These are phyloP conservation scores for Chamaetylas fuelleborni DNA, from an alignment of 2,113 vertebrate genomes.

Conservation along the genomic window DNA sequence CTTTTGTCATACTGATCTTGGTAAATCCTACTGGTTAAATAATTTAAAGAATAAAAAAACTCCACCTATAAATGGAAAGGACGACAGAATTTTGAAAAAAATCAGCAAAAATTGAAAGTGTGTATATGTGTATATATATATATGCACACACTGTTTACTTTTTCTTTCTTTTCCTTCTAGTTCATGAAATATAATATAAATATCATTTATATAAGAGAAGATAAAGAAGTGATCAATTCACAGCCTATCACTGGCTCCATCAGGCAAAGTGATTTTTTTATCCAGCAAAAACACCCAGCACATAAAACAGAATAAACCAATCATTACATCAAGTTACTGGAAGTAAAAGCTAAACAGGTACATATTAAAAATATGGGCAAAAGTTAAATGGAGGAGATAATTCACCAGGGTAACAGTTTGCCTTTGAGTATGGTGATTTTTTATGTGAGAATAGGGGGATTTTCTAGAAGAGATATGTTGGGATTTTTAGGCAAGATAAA, in stretches of 20 bases:
- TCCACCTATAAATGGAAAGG: not conserved
- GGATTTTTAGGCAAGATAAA: not conserved
- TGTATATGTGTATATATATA: rapidly evolving
- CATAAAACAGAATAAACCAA: not conserved
- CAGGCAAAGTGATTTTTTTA: not conserved
- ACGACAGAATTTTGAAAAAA: not conserved
- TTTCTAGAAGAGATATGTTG: not conserved
- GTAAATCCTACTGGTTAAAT: not conserved
- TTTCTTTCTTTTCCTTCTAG: not conserved
- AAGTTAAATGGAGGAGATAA: not conserved
- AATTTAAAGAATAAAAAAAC: not conserved
- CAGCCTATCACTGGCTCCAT: not conserved
- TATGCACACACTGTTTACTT: rapidly evolving
- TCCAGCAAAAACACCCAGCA: not conserved
- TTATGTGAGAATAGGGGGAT: not conserved
- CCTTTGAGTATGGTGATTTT: not conserved
- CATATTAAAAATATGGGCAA: not conserved
- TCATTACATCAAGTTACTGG: not conserved
- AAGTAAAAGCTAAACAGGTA: not conserved
- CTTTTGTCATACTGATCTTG: not conserved
- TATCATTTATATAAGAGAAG: not conserved
- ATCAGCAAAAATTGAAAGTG: not conserved
- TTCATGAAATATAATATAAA: not conserved
- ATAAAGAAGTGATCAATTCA: not conserved
- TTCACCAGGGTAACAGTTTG: not conserved